Base-by-base conservation (phyloP, 1,140 invertebrate genomes). In the Macrobrachium nipponense region DNA sequence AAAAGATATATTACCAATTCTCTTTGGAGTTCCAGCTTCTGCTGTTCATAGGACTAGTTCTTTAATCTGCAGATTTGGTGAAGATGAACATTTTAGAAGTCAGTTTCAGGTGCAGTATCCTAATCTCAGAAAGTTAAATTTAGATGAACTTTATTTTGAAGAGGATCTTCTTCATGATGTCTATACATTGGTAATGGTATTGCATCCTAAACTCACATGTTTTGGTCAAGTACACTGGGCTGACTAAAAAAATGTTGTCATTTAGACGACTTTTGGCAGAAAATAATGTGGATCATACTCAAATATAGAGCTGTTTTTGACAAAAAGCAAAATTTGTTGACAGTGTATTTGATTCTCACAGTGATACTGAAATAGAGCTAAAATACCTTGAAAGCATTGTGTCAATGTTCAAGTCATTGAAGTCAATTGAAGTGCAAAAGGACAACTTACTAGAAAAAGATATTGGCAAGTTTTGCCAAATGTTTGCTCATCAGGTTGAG, bases 311-410 rank as follows among this genome's bases (percentile, higher is more conserved):
- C 15, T 82, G 17, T 75, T 75, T 36, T 83, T 83, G 58, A 51
- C 72, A 64, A 76, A 76, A 83, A 77, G 82, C 73, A 8, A 83
- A 77, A 58, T 83, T 83, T 83, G 72, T 83, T 66, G 82, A 83
- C 44, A 76, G 27, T 51, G 43, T 83, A 10, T 77, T 18, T 77
- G 82, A 27, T 66, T 17, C 23, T 14, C 51, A 60, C 17, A 23
- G 18, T n/a, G 27, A 75, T 82, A 18, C 59, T 62, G 36, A 60
- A n/a, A 11, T 62, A 20, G 82, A 83, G 4, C 27, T 83, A n/a
- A 58, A 58, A 44, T 83, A 83, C 44, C 59, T 75, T 18, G 60
- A 83, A 68, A 61, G 76, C 43, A 36, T 66, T 20, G 58, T 66
- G 43, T 73, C 82, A 66, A 77, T 83, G 72, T 83, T 83, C 20